phyloP scores from a whole-genome alignment of 1,140 invertebrate species.

The Aphelenchoides fujianensis region DNA sequence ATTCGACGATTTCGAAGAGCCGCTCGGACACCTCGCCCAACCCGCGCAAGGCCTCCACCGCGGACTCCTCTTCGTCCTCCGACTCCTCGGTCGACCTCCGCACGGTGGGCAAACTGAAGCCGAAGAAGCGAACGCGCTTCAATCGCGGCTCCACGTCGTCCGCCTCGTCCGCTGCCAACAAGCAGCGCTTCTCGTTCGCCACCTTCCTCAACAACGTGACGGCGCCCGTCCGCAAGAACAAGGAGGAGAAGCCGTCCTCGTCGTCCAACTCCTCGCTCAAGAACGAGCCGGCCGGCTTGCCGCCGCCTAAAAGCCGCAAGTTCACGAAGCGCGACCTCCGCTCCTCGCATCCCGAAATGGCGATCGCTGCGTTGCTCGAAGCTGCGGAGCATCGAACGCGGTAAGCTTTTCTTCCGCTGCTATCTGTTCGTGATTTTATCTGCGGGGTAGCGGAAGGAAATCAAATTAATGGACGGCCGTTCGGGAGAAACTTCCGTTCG shows the following conservation, averaged over 20 bases:
- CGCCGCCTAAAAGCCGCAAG: background rate
- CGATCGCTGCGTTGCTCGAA: too few species aligned
- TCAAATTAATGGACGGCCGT: too few species aligned
- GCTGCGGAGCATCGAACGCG: too few species aligned
- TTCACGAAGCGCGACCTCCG: too few species aligned
- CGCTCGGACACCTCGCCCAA: background rate
- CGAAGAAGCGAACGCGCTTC: background rate
- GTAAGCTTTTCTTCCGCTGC: too few species aligned
- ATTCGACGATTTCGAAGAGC: background rate
- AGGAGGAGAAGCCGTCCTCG: background rate
- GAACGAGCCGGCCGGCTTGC: background rate
- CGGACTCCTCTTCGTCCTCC: background rate
- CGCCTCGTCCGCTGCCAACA: background rate
- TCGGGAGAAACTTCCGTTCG: too few species aligned
- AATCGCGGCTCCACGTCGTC: background rate
- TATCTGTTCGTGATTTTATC: too few species aligned
- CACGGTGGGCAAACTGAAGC: background rate
- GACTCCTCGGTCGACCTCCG: background rate
- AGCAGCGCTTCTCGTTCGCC: conserved; percentile 7
- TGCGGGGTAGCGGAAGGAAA: too few species aligned
- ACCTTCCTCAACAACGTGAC: conserved; percentile 17
- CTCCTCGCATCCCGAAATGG: too few species aligned
- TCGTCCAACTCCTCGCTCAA: background rate
- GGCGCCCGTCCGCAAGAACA: conserved; percentile 6
- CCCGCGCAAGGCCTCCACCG: background rate